A percentile compares a stretch with the other conserved stretches of the same genome.
These are phyloP conservation scores for Netelia fuscicornis DNA, from an alignment of 2,888 invertebrate genomes.

Conservation along the genomic window DNA sequence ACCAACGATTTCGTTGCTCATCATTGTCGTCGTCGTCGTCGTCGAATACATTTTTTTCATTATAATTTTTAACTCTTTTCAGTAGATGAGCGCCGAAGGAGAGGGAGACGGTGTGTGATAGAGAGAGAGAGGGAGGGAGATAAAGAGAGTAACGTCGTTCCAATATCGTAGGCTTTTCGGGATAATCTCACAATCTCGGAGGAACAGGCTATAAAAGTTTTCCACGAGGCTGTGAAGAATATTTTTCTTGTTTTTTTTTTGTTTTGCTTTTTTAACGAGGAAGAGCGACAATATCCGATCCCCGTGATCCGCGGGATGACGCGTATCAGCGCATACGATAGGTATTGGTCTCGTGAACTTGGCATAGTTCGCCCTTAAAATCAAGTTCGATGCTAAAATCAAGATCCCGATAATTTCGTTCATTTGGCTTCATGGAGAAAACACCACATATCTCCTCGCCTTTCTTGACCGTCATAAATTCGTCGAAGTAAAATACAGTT, in stretches of 20 bases:
- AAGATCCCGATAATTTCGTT: conserved; percentile 97
- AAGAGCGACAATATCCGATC: conserved; percentile 49
- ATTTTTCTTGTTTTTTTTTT: conserved; percentile 19
- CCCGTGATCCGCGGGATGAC: conserved; percentile 20
- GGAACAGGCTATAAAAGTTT: conserved; percentile 45
- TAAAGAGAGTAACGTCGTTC: conserved; percentile 34
- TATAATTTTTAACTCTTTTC: conserved; percentile 5
- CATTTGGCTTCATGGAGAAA: conserved; percentile 98
- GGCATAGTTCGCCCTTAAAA: conserved; percentile 95
- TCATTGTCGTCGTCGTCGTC: conserved; percentile 28
- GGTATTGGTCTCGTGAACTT: conserved; percentile 93
- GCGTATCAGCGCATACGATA: conserved; percentile 94
- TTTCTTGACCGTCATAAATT: conserved; percentile 98
- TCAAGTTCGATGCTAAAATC: conserved; percentile 97
- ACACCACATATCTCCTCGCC: conserved; percentile 96
- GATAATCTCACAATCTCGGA: conserved; percentile 41
- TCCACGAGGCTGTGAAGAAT: conserved; percentile 29
- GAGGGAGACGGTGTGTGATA: conserved; percentile 1
- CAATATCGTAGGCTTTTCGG: conserved; percentile 23
- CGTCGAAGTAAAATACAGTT: conserved; percentile 98
- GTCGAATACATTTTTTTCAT: conserved; percentile 22
- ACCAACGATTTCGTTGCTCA: conserved; percentile 9
- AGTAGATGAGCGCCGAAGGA: background rate
- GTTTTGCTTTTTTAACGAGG: conserved; percentile 43
- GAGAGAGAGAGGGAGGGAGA: conserved; percentile 7